These are phyloP conservation scores for Agrochola circellaris DNA, from an alignment of 2,888 invertebrate species.

Conservation along the genomic window DNA sequence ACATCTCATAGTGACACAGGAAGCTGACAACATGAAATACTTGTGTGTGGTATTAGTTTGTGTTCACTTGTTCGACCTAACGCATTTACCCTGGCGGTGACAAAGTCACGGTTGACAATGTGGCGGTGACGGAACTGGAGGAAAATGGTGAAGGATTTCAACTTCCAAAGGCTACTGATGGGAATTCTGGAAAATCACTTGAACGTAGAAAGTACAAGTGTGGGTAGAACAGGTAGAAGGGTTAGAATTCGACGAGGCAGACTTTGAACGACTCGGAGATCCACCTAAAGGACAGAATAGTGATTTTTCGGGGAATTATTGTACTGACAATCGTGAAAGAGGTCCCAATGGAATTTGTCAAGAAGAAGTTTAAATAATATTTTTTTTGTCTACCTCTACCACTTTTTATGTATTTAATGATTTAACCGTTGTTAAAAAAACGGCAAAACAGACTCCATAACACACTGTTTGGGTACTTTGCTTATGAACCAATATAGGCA, in stretches of 20 bases:
- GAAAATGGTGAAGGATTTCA: neutral
- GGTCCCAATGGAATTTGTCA: neutral
- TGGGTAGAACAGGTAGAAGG: slow-evolving; percentile 13
- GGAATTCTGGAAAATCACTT: neutral
- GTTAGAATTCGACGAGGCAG: neutral
- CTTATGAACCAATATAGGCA: no score
- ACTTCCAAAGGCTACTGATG: slow-evolving; percentile 5
- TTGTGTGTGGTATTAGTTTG: slow-evolving; percentile 15
- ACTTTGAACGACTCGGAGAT: neutral
- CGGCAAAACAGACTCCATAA: no score
- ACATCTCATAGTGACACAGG: neutral
- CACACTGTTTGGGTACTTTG: no score
- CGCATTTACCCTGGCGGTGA: slow-evolving; percentile 9
- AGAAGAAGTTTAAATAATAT: neutral
- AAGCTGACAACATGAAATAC: slow-evolving; percentile 21
- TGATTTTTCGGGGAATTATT: neutral
- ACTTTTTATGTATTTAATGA: no score
- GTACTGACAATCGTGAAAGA: neutral
- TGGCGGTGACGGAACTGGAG: slow-evolving; percentile 20
- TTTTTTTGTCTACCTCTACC: no score
- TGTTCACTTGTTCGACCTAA: neutral
- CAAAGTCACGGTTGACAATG: slow-evolving; percentile 18
- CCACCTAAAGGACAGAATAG: neutral
- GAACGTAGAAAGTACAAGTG: neutral
- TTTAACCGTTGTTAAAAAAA: no score